A percentile compares a stretch with the other conserved stretches of the same genome.
Evolutionary conservation across 2,888 invertebrate species (phyloP).

Genomic region (Chymomyza fuscimana): DNA sequence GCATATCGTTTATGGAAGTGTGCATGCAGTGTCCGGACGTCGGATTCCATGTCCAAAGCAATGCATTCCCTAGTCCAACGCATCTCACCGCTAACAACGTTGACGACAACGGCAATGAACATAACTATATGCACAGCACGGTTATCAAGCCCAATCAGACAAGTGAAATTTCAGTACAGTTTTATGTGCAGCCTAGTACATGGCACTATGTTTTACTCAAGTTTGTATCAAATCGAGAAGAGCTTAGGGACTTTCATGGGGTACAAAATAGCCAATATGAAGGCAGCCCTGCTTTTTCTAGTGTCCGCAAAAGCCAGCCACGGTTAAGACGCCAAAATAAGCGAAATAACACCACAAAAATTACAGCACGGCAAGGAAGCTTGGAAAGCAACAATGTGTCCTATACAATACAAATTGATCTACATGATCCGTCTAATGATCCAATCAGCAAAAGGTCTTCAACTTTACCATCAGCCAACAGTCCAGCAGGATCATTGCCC

Average conservation of each 20-base stretch:
- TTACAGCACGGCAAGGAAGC: slow-evolving; percentile 27
- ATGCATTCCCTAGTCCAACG: slow-evolving; percentile 80
- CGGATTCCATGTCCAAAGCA: slow-evolving; percentile 81
- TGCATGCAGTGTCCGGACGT: slow-evolving; percentile 80
- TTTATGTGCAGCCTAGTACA: slow-evolving; percentile 82
- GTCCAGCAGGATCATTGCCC: background rate
- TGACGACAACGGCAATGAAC: slow-evolving; percentile 72
- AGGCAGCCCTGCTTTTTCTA: slow-evolving; percentile 10
- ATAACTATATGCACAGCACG: slow-evolving; percentile 81
- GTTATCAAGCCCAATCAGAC: slow-evolving; percentile 80
- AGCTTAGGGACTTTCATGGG: background rate
- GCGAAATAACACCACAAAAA: slow-evolving; percentile 9
- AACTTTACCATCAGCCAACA: slow-evolving; percentile 13
- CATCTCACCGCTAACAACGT: background rate
- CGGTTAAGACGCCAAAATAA: slow-evolving; percentile 7
- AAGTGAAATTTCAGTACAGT: slow-evolving; percentile 79
- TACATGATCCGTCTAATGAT: slow-evolving; percentile 43
- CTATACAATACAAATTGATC: slow-evolving; percentile 72
- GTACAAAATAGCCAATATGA: slow-evolving; percentile 12
- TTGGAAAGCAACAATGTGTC: slow-evolving; percentile 52
- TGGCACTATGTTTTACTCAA: slow-evolving; percentile 83
- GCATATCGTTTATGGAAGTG: slow-evolving; percentile 77
- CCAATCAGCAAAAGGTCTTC: slow-evolving; percentile 4
- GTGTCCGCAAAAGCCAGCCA: background rate
- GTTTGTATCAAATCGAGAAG: slow-evolving; percentile 53